Conservation (phyloP, 1,140 invertebrate species). For the Plutomurus gul region DNA sequence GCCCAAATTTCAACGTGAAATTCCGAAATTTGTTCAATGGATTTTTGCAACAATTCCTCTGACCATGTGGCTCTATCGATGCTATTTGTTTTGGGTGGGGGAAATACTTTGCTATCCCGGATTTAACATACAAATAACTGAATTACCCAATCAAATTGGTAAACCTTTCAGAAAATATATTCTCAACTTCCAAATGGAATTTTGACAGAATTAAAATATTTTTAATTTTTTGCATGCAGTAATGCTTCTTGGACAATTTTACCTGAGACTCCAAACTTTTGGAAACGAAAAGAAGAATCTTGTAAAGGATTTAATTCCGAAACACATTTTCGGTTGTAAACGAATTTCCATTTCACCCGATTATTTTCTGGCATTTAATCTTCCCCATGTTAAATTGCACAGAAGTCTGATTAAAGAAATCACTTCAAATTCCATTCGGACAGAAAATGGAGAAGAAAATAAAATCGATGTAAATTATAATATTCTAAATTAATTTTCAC, state of each 20-base stretch:
- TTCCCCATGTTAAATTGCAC: constrained; percentile 31
- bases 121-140: too few species aligned
- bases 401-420: constrained; percentile 13
- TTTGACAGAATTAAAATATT: too few species aligned
- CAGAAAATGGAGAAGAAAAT: background rate
- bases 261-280: background rate
- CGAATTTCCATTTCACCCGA: constrained; percentile 2
- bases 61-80: constrained; percentile 17
- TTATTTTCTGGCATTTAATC: constrained; percentile 31
- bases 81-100: background rate
- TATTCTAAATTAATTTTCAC: background rate
- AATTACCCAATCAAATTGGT: too few species aligned
- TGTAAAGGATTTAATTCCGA: constrained; percentile 26
- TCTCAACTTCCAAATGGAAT: too few species aligned
- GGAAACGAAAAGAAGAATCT: background rate
- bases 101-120: too few species aligned
- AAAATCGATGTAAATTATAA: constrained; percentile 31
- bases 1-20: background rate
- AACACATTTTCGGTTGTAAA: constrained; percentile 38
- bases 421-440: background rate
- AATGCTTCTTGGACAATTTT: background rate
- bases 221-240: background rate
- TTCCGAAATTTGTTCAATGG: background rate
- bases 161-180: too few species aligned
- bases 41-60: background rate